Percentiles rank a stretch among this genome's conserved stretches.
These are phyloP conservation scores for Polyergus mexicanus DNA, from an alignment of 1,140 invertebrate species.

Conservation along the genomic window DNA sequence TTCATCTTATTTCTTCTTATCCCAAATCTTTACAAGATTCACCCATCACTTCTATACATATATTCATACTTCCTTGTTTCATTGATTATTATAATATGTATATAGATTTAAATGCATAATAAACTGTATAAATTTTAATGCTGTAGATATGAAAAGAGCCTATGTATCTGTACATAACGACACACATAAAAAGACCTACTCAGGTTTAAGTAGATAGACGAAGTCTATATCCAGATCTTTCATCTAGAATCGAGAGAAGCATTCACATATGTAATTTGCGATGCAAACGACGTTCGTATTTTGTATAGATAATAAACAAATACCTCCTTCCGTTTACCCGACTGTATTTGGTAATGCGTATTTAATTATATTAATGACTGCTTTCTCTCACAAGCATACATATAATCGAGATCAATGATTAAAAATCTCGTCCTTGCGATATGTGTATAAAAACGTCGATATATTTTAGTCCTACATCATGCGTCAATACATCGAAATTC, in stretches of 20 bases:
- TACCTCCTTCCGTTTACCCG: conserved; percentile 42
- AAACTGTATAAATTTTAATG: conserved; percentile 41
- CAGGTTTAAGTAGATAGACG: conserved; percentile 26
- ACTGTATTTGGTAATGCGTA: conserved; percentile 22
- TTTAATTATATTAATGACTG: not conserved
- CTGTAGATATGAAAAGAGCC: conserved; percentile 63
- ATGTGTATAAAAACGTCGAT: conserved; percentile 16
- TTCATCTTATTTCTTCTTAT: too few species aligned
- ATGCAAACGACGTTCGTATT: conserved; percentile 23
- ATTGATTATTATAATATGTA: not conserved
- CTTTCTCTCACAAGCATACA: not conserved
- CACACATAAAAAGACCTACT: conserved; percentile 21
- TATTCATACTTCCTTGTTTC: too few species aligned
- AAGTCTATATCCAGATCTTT: conserved; percentile 44
- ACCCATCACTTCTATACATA: too few species aligned
- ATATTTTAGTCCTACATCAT: not conserved
- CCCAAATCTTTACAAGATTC: too few species aligned
- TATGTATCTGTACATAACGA: conserved; percentile 57
- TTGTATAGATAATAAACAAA: conserved; percentile 52
- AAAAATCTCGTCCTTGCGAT: not conserved
- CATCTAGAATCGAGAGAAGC: not conserved
- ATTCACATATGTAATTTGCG: not conserved
- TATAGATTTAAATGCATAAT: conserved; percentile 17
- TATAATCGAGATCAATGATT: conserved; percentile 14
- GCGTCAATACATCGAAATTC: conserved; percentile 27